Evolutionary conservation across 2,113 vertebrate species (phyloP), one percentile per base, ranked within the genome.

Genomic region (Theristicus caerulescens): DNA sequence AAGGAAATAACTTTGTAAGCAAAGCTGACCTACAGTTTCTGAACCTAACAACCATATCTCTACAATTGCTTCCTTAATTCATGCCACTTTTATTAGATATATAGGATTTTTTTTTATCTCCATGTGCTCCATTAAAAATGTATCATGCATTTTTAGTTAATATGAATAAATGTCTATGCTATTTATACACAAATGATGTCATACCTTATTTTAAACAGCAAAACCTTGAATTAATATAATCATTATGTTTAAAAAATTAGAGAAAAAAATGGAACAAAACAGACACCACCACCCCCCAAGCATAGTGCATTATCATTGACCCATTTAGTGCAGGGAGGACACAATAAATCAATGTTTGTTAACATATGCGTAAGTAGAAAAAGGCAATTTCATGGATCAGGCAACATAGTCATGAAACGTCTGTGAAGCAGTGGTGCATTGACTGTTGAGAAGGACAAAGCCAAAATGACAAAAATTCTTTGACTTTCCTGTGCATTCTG

Each of bases 331-430:
- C 13, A 67, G 32, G 51, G 46, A 95, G 91, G 73, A 93, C 86
- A 89, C 18, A 62, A 85, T 62, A 96, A 97, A 97, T 97, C 81
- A 93, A 81, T 92, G 81, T 90, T 86, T 97, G 85, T 90, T 95
- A 55, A 57, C 58, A 71, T 92, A 80, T 76, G 78, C 92, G 74
- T 70, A 93, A 92, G n/a, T 26, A 81, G 57, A 83, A 94, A 93
- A 88, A 86, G 31, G 55, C 76, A 93, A 88, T 96, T 96, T 90
- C 79, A 92, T 14, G 64, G 86, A 72, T 92, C 94, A 94, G 29
- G 36, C 51, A 86, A 52, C 76, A 36, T 57, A 55, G 72, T 92
- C 83, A 71, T 71, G 51, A 86, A 92, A 86, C 2, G 3, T 73
- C 55, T 86, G 51, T 78, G 67, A 84, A 94, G 77, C 51, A 86